Evolutionary conservation across 2,797 vertebrate species (phyloP), one percentile per base, ranked within the genome.

Genomic region (Allobates femoralis): DNA sequence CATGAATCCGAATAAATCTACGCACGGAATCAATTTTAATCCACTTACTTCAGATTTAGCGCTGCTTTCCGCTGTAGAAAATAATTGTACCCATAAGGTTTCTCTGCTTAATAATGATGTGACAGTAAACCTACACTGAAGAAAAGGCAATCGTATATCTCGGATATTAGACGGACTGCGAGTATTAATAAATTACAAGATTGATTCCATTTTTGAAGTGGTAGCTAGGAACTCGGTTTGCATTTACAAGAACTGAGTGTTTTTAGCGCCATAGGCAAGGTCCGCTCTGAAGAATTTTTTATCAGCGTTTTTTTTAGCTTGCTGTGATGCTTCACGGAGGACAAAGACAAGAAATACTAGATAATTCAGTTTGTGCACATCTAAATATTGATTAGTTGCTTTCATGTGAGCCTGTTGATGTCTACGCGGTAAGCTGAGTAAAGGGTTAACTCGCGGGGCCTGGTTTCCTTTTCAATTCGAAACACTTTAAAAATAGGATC

Each of bases 171-270:
- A 34, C 30, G 34, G 34, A 66, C 81, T 64, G 77, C 30, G 16
- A 81, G 81, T 82, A 83, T 87, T 87, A 84, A 87, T 87, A 87
- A 87, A 83, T 83, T 79, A 87, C 75, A 69, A 78, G 75, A 83
- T 79, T 87, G 86, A 87, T 83, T 87, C 75, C 73, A 83, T 79
- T 71, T 87, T 77, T 87, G 56, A 87, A 87, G 62, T 76, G 60
- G 56, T 34, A 73, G 79, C 62, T 77, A 5, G 50, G 71, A 82
- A 86, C 67, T 75, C 50, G 23, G 66, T 74, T 56, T 66, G 79
- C 69, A 81, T 82, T 83, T 87, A 78, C 58, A 86, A 87, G 46
- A 26, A 83, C 71, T 64, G 11, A 50, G 50, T 64, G 46, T 66
- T 83, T 87, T 78, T 78, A 34, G 34, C 78, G 85, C 79, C 82